Conservation (phyloP, 2,797 vertebrate species). For the Crenuchus spilurus region DNA sequence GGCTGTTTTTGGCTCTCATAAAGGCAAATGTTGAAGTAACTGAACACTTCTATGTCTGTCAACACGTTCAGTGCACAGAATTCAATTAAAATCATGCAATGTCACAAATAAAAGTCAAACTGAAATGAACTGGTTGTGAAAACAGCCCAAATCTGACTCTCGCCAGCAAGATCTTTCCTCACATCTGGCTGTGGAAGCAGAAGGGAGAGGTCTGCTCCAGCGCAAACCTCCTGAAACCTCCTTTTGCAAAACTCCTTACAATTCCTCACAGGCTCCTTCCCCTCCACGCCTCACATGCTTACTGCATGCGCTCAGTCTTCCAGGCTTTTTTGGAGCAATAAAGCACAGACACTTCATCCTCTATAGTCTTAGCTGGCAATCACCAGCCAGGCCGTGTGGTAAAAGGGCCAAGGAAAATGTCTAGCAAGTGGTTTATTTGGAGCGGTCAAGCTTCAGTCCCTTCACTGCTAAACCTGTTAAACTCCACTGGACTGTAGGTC, state of each 20-base stretch:
- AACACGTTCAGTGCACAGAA: too few species aligned
- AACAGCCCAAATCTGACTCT: neutral
- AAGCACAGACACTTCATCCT: constrained; percentile 57
- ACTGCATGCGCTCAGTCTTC: constrained; percentile 44
- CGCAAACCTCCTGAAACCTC: constrained; percentile 30
- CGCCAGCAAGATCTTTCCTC: neutral
- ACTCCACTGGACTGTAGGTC: constrained; percentile 31
- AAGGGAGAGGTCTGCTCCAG: constrained; percentile 26
- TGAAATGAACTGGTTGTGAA: too few species aligned
- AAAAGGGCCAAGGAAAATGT: constrained; percentile 67
- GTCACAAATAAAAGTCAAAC: too few species aligned
- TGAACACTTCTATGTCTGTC: too few species aligned
- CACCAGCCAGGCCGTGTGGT: constrained; percentile 53
- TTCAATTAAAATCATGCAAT: too few species aligned
- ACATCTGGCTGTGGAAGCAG: constrained; percentile 34
- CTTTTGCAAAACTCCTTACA: constrained; percentile 53
- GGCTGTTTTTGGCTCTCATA: too few species aligned
- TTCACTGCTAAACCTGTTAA: constrained; percentile 51
- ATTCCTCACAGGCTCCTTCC: constrained; percentile 36
- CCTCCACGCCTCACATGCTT: constrained; percentile 50
- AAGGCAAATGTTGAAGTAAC: too few species aligned
- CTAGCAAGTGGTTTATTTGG: constrained; percentile 67
- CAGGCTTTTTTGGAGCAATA: constrained; percentile 48
- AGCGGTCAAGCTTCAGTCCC: constrained; percentile 54
- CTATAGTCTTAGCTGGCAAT: constrained; percentile 60